These are phyloP conservation scores for Trichoplusia ni DNA, from an alignment of 1,140 invertebrate genomes.

Conservation along the genomic window DNA sequence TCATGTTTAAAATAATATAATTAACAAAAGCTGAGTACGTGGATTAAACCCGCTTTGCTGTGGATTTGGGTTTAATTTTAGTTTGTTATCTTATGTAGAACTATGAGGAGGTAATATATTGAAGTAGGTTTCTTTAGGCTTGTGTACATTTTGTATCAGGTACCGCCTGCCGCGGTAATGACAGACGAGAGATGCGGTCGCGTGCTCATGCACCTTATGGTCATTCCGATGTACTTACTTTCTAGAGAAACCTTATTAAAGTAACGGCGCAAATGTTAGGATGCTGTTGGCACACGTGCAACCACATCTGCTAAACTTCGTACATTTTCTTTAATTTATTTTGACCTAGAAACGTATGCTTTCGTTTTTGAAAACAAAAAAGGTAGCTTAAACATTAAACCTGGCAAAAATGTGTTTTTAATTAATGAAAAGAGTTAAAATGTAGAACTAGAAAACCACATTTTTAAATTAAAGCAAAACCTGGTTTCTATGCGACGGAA, in stretches of 20 bases:
- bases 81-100: too few relatives aligned
- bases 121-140: too few relatives aligned
- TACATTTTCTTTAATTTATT: conserved; percentile 1
- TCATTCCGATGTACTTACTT: conserved; percentile 16
- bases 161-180: conserved; percentile 39
- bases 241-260: conserved; percentile 67
- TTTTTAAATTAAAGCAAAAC: too few relatives aligned
- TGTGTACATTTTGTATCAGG: not conserved
- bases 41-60: not conserved
- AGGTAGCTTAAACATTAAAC: too few relatives aligned
- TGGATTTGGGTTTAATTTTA: not conserved
- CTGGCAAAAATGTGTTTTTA: too few relatives aligned
- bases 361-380: conserved; percentile 1
- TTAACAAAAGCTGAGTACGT: not conserved
- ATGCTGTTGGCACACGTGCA: conserved; percentile 45
- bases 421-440: too few relatives aligned
- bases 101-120: too few relatives aligned
- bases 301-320: conserved; percentile 40
- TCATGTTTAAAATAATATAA: conserved; percentile 19
- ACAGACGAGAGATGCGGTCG: conserved; percentile 59
- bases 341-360: not conserved
- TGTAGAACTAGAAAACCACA: too few relatives aligned
- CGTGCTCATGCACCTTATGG: conserved; percentile 67
- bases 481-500: too few relatives aligned
- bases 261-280: conserved; percentile 22